phyloP scores from a whole-genome alignment of 2,797 vertebrate species.

The Anas flavirostris region DNA sequence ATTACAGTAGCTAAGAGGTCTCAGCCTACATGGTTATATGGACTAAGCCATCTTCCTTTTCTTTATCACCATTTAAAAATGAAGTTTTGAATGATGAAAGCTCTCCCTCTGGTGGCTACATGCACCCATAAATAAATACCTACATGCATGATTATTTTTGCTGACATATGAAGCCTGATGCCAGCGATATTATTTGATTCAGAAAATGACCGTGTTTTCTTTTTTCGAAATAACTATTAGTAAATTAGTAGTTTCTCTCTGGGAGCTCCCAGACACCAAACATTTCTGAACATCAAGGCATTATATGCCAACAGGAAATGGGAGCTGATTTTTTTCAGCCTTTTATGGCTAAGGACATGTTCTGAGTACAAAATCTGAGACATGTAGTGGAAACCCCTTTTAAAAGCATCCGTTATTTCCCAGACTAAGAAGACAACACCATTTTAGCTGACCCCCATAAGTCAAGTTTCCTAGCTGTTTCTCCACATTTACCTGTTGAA shows the following conservation, averaged over 20 bases:
- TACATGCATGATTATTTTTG: accelerated
- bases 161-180: neutral
- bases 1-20: neutral
- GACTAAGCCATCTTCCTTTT: neutral
- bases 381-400: neutral
- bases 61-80: neutral
- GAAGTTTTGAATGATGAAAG: neutral
- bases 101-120: conserved; percentile 48
- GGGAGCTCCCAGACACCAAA: neutral
- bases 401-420: neutral
- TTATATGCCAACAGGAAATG: neutral
- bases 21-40: accelerated
- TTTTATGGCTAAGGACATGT: neutral
- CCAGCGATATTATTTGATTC: neutral
- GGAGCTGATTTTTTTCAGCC: neutral
- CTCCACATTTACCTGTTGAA: too few relatives aligned
- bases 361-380: neutral
- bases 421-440: neutral
- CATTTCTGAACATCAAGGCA: neutral
- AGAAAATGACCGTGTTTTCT: neutral
- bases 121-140: neutral
- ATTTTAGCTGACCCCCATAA: neutral
- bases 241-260: neutral
- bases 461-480: neutral
- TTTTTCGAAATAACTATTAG: neutral